These are phyloP conservation scores for Leptinotarsa haldemani DNA, from an alignment of 2,888 invertebrate genomes.

Conservation along the genomic window DNA sequence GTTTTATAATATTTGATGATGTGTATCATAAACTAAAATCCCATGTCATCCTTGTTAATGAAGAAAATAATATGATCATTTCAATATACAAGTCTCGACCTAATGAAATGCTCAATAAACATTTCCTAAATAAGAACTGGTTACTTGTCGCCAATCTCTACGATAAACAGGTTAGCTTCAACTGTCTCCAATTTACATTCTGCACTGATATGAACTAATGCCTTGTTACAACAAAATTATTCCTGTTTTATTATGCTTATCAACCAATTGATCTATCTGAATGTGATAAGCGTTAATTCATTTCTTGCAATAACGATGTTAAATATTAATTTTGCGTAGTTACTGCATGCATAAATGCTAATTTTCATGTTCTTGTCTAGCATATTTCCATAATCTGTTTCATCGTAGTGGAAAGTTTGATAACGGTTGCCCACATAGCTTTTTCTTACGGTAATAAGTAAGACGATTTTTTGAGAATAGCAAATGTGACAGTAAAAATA, in stretches of 20 bases:
- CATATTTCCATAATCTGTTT: constrained; percentile 9
- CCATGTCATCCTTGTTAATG: too few species aligned
- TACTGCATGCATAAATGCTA: constrained; percentile 12
- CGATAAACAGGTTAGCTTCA: constrained; percentile 2
- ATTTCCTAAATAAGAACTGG: not conserved
- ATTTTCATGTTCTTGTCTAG: constrained; percentile 10
- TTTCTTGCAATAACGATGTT: constrained; percentile 17
- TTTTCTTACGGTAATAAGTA: not conserved
- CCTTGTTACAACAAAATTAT: constrained; percentile 4
- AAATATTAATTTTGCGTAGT: constrained; percentile 22
- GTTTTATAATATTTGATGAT: too few species aligned
- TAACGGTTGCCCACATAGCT: not conserved
- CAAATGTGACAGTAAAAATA: not conserved
- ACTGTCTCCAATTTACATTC: constrained; percentile 9
- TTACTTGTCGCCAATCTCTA: constrained; percentile 1
- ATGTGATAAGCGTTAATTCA: constrained; percentile 15
- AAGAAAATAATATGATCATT: not conserved
- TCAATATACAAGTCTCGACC: not conserved
- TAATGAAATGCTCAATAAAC: not conserved
- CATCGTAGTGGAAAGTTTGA: constrained; percentile 11
- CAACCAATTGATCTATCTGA: constrained; percentile 22
- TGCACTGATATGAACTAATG: constrained; percentile 17
- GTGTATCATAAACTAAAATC: too few species aligned
- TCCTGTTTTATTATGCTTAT: constrained; percentile 23
- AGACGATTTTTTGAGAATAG: not conserved